These are phyloP conservation scores for Microctonus aethiopoides DNA, from an alignment of 2,888 invertebrate genomes.

Conservation along the genomic window DNA sequence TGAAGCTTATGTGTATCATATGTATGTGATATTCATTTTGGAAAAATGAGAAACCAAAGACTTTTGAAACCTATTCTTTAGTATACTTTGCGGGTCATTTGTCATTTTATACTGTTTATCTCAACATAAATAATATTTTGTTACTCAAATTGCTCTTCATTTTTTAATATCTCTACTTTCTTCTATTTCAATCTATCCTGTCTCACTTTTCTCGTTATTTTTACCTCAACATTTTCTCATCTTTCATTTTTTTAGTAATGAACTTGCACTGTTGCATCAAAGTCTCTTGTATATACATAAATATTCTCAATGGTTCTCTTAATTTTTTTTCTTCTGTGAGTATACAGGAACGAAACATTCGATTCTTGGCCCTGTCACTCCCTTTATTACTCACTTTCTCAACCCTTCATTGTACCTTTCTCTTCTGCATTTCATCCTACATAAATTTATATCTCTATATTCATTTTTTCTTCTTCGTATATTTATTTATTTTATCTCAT, in stretches of 20 bases:
- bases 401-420: constrained; percentile 26
- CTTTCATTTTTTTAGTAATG: neutral
- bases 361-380: constrained; percentile 6
- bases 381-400: neutral
- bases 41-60: no score
- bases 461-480: no score
- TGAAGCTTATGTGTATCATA: no score
- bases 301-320: constrained; percentile 25
- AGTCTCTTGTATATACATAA: neutral
- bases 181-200: neutral
- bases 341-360: constrained; percentile 14
- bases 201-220: neutral
- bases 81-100: no score
- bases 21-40: no score
- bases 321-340: constrained; percentile 18
- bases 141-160: neutral
- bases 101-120: no score
- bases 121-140: neutral
- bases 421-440: no score
- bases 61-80: no score
- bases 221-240: neutral
- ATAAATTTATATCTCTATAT: no score
- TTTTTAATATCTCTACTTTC: neutral
- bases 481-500: no score
- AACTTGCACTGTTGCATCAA: neutral